Evolutionary conservation across 2,113 vertebrate species (phyloP).

Genomic region (Verasper variegatus): DNA sequence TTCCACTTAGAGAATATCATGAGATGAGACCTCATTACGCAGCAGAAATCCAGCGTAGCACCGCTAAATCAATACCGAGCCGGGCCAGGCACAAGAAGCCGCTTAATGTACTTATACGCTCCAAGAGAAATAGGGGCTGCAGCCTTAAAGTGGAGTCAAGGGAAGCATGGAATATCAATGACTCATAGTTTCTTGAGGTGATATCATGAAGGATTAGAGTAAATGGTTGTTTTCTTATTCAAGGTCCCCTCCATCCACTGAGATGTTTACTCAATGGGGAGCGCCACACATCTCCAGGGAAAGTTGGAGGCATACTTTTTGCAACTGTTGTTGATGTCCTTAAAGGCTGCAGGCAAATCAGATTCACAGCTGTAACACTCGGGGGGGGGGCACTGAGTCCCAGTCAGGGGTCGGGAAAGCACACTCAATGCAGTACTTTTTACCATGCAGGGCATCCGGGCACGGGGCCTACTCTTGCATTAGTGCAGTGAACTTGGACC

Average conservation of each 20-base stretch:
- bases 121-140: conserved; percentile 52
- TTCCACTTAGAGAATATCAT: conserved; percentile 71
- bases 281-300: neutral
- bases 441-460: conserved; percentile 65
- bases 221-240: conserved; percentile 21
- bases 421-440: conserved; percentile 43
- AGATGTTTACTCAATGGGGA: conserved; percentile 8
- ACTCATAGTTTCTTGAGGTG: conserved; percentile 28
- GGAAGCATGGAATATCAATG: conserved; percentile 57
- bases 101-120: conserved; percentile 57
- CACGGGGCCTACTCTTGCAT: conserved; percentile 62
- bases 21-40: conserved; percentile 74
- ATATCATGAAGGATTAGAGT: conserved; percentile 35
- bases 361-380: conserved; percentile 29
- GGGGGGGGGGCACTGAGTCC: conserved; percentile 22
- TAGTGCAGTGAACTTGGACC: conserved; percentile 79
- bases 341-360: conserved; percentile 4
- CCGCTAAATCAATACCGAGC: conserved; percentile 69
- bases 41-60: conserved; percentile 68
- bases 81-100: conserved; percentile 23
- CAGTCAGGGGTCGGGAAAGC: conserved; percentile 37
- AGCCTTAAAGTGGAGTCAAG: conserved; percentile 45
- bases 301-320: neutral
- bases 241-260: conserved; percentile 1
- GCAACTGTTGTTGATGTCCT: conserved; percentile 4